These are phyloP conservation scores for Melanerpes aurifrons DNA, from an alignment of 2,113 vertebrate species.

Conservation along the genomic window DNA sequence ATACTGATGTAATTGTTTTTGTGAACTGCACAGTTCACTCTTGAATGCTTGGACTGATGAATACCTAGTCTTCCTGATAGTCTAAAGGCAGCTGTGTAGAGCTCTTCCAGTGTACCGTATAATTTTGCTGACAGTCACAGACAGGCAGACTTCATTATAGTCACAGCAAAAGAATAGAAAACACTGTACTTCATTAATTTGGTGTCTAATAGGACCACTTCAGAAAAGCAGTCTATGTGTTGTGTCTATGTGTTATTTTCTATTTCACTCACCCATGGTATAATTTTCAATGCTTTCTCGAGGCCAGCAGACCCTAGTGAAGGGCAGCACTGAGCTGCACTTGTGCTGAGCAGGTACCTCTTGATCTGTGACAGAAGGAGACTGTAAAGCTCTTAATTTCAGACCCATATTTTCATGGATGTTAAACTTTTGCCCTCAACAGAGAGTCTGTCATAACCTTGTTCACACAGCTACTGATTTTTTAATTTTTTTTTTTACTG, in stretches of 20 bases:
- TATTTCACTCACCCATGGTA: not conserved
- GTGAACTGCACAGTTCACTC: not conserved
- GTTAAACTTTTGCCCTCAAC: not conserved
- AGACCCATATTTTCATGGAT: not conserved
- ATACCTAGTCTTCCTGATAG: not conserved
- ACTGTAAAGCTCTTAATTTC: not conserved
- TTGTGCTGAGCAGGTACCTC: not conserved
- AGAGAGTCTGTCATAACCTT: not conserved
- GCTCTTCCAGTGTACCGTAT: not conserved
- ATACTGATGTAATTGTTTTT: constrained; percentile 30
- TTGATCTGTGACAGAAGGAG: not conserved
- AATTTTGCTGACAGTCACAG: not conserved
- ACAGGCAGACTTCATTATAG: fast-evolving
- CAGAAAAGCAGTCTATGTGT: not conserved
- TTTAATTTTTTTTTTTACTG: not conserved
- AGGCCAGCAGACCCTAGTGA: not conserved
- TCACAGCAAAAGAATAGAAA: not conserved
- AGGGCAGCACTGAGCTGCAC: not conserved
- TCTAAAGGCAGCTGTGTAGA: not conserved
- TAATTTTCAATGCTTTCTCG: not conserved
- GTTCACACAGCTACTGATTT: not conserved
- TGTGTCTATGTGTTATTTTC: not conserved
- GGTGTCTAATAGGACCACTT: not conserved
- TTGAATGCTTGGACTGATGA: not conserved
- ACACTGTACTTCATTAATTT: not conserved